Percentiles rank a stretch among this genome's conserved stretches.
phyloP scores from a whole-genome alignment of 2,888 invertebrate species.

The Ochropleura leucogaster region DNA sequence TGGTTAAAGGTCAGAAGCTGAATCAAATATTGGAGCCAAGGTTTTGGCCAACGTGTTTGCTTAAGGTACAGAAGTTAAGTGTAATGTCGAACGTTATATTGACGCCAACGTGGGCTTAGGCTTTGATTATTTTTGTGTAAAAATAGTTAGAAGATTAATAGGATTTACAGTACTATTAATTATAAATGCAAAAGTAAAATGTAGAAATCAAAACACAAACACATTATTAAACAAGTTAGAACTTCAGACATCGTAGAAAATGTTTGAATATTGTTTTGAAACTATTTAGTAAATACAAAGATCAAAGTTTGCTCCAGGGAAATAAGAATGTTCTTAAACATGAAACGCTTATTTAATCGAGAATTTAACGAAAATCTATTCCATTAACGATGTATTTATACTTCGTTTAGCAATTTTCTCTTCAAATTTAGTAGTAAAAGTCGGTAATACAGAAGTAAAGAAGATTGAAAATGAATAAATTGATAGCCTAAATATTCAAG shows the following conservation, averaged over 20 bases:
- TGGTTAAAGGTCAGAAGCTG: slow-evolving; percentile 54
- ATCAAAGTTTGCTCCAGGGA: slow-evolving; percentile 13
- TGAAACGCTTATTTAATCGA: slow-evolving; percentile 34
- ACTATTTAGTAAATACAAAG: slow-evolving; percentile 1
- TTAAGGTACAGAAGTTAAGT: not conserved
- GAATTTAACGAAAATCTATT: slow-evolving; percentile 45
- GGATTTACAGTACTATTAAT: not conserved
- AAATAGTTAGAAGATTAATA: not conserved
- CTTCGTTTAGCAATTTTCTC: slow-evolving; percentile 34
- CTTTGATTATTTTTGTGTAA: not conserved
- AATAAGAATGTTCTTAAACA: slow-evolving; percentile 41
- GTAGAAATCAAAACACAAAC: not conserved
- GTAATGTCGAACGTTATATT: not conserved
- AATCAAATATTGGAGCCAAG: slow-evolving; percentile 34
- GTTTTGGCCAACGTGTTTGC: slow-evolving; percentile 13
- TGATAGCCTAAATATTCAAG: not conserved
- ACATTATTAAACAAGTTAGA: not conserved
- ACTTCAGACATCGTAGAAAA: not conserved
- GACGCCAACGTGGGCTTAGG: not conserved
- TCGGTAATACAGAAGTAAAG: slow-evolving; percentile 18
- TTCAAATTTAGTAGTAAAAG: slow-evolving; percentile 33
- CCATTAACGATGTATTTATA: slow-evolving; percentile 45
- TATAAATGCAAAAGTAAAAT: not conserved
- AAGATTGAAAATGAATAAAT: slow-evolving; percentile 17
- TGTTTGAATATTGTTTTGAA: not conserved